phyloP scores from a whole-genome alignment of 2,797 vertebrate species.

The Percopsis omiscomaycus region DNA sequence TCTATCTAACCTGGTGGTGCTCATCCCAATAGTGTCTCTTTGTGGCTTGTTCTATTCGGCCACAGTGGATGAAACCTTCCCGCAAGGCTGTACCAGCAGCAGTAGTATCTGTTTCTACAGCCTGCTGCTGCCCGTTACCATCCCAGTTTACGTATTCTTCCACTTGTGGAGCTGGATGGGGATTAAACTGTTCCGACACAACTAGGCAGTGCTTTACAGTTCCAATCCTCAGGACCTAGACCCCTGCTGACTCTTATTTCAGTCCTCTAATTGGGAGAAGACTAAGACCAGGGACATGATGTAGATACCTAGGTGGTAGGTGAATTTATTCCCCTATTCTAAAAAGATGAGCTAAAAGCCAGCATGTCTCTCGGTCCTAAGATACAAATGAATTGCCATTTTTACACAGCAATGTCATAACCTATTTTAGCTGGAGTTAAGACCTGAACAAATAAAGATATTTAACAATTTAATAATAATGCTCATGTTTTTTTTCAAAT shows the following conservation, averaged over 20 bases:
- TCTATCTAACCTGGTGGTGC: constrained; percentile 85
- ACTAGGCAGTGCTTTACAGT: constrained; percentile 61
- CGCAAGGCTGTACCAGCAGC: constrained; percentile 87
- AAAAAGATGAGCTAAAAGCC: too few relatives aligned
- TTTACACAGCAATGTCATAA: neutral
- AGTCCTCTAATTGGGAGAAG: too few relatives aligned
- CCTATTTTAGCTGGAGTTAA: neutral
- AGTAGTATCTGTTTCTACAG: constrained; percentile 92
- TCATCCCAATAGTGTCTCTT: constrained; percentile 86
- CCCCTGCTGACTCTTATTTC: too few relatives aligned
- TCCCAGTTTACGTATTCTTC: constrained; percentile 94
- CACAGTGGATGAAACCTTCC: constrained; percentile 87
- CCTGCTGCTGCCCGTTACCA: constrained; percentile 86
- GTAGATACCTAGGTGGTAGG: too few relatives aligned
- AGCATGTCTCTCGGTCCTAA: too few relatives aligned
- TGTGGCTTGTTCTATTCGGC: constrained; percentile 88
- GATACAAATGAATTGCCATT: too few relatives aligned
- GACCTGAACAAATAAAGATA: constrained; percentile 7
- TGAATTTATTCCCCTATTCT: too few relatives aligned
- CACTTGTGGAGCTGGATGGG: constrained; percentile 95
- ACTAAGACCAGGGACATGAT: too few relatives aligned
- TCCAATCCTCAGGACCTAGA: too few relatives aligned
- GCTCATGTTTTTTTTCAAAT: neutral
- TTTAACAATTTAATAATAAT: neutral
- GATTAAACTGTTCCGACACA: constrained; percentile 92